Evolutionary conservation across 2,797 vertebrate genomes (phyloP), one percentile per base, ranked within the genome.

Genomic region (Xiphophorus birchmanni): DNA sequence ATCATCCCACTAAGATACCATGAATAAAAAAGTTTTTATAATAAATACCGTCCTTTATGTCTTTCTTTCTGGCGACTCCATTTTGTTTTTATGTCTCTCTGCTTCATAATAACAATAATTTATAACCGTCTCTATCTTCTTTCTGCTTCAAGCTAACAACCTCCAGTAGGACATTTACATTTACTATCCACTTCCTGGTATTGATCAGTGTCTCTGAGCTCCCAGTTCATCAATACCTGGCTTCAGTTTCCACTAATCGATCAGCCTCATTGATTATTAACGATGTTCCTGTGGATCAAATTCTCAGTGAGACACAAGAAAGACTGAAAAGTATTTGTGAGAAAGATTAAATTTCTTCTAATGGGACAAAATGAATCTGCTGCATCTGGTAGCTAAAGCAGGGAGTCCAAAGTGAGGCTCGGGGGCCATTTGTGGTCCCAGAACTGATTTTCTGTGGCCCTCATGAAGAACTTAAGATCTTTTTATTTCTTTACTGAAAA

Each of bases 251-350:
- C 76, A 23, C 13, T 78, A 73, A 58, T 74, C 42, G 50, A 76
- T 83, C 71, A 72, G 48, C 21, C 77, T 15, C 69, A 90, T 85
- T 89, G 89, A 90, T 91, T 77, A 32, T 13, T 35, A 18, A 50
- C 60, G 9, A 40, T 9, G 37, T 72, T 48, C 58, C 78, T n/a
- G 48, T 32, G 78, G 80, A 84, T 84, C 78, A 50, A 23, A 69
- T 42, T 77, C 26, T 32, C 72, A 80, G 56, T 42, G 60, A 42
- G 12, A 52, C 10, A 42, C 74, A 48, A 69, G 3, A 45, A 67
- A 75, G 4, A 29, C 4, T 73, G 42, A 29, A 72, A 44, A 32
- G 21, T 69, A 56, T 50, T 71, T 52, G 21, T 50, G 23, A 47
- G 54, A 65, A 11, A 50, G 45, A 80, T 92, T n/a, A 0, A 12